Base-by-base conservation (phyloP, 2,797 vertebrate genomes). In the Rhinella marina region DNA sequence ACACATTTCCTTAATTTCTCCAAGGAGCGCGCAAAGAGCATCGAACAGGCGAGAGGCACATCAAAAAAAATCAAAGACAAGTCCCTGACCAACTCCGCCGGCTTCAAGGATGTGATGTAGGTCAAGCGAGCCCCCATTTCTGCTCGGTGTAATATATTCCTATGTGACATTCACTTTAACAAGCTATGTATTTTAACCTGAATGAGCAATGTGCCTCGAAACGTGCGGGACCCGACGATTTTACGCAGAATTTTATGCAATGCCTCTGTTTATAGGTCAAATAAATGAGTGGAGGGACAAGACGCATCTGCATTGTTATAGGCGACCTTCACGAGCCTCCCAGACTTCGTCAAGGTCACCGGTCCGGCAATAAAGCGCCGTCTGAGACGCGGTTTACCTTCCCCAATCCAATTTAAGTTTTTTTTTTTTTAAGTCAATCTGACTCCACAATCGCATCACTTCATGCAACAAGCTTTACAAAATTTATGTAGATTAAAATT, bases 401-500 rank as follows among this genome's bases (percentile, higher is more conserved):
- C 92, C 93, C 92, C 91, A 93, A 93, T 93, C 90, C 92, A 93
- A 94, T 93, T 93, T 93, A 92, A 92, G 93, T 91, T 90, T 91
- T 90, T 91, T 75, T 77, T 77, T 25, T 12, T 54, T 50, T 16
- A 10, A n/a, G 90, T 91, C 93, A 93, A 94, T 94, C 92, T 94
- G 93, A 92, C 93, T 92, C 93, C 92, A 90, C 93, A 91, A 93
- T 93, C 92, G 92, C 91, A 94, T 93, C 90, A 91, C 93, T 93
- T 92, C 89, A 0, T 93, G 92, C 92, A 92, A 94, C 92, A 92
- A 93, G 92, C 92, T 92, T 92, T 92, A 90, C 91, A 91, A 94
- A 94, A 94, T 94, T 93, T 93, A 94, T 94, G 93, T 92, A 93
- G 94, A 94, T 94, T 94, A 93, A 93, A 94, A 94, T 93, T 93